These are phyloP conservation scores for Silvanus unidentatus DNA, from an alignment of 2,888 invertebrate genomes.

Conservation along the genomic window DNA sequence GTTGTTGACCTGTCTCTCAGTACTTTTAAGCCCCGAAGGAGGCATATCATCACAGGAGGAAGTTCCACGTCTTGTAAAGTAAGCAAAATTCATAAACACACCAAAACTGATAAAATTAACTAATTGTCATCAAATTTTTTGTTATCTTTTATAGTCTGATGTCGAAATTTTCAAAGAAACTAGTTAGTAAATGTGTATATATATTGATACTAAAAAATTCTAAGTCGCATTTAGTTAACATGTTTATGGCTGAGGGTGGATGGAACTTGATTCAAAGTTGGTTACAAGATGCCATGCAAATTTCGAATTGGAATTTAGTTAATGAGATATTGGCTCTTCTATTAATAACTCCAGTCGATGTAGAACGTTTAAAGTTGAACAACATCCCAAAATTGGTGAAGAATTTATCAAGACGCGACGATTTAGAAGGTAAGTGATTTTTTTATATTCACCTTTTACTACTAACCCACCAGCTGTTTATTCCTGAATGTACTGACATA, in stretches of 20 bases:
- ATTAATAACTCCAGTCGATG: constrained; percentile 81
- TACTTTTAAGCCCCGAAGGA: constrained; percentile 75
- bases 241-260: constrained; percentile 87
- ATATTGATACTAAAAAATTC: constrained; percentile 87
- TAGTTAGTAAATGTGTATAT: constrained; percentile 93
- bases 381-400: constrained; percentile 89
- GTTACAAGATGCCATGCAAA: constrained; percentile 80
- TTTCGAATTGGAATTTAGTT: constrained; percentile 81
- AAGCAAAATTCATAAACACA: constrained; percentile 47
- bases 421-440: constrained; percentile 66
- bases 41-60: constrained; percentile 85
- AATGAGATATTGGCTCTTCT: constrained; percentile 81
- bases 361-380: constrained; percentile 84
- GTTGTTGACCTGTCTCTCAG: constrained; percentile 80
- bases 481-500: no score
- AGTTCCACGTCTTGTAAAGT: constrained; percentile 82
- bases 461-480: no score
- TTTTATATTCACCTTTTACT: constrained; percentile 3
- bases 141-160: constrained; percentile 61
- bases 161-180: constrained; percentile 91
- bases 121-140: no score
- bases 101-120: no score
- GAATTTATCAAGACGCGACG: constrained; percentile 74
- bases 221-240: constrained; percentile 71
- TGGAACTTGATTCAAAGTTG: constrained; percentile 88